Evolutionary conservation across 1,140 invertebrate species (phyloP), one percentile per base, ranked within the genome.

Genomic region (Sinella curviseta): DNA sequence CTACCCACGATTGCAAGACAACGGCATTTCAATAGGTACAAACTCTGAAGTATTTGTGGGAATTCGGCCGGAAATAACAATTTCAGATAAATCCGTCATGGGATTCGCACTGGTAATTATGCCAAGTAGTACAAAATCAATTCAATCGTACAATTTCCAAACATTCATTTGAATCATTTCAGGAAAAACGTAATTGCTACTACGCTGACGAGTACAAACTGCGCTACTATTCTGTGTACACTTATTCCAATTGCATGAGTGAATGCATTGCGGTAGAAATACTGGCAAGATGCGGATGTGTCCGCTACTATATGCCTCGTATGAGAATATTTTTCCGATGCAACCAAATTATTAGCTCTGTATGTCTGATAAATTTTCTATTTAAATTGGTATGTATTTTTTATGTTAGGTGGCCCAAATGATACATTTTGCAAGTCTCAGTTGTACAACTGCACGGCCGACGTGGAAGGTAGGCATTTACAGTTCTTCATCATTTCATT

Each of bases 41-140:
- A 82, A 81, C 60, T 36, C 75, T 0, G 83, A 83, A 74, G 70
- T 82, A 8, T 82, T 79, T 34, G 60, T 83, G 3, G 77, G 70
- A 26, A 33, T 83, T 1, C 31, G 33, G 34, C 79, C 83, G 0
- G 83, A 82, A 55, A 76, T 83, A 24, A 83, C 83, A n/a, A 78
- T 80, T 30, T 77, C 81, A 1, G 81, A 82, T 16, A 34, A 73
- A 35, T n/a, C n/a, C n/a, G n/a, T n/a, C n/a, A n/a, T n/a, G n/a
- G n/a, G n/a, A n/a, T n/a, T n/a, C n/a, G n/a, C n/a, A n/a, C n/a
- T n/a, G n/a, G n/a, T n/a, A n/a, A n/a, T n/a, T n/a, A n/a, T n/a
- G n/a, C n/a, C n/a, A n/a, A n/a, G n/a, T n/a, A n/a, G n/a, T n/a
- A n/a, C n/a, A n/a, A n/a, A n/a, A n/a, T n/a, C n/a, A n/a, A n/a